Conservation (phyloP, 2,888 invertebrate species). For the Alcis repandata region DNA sequence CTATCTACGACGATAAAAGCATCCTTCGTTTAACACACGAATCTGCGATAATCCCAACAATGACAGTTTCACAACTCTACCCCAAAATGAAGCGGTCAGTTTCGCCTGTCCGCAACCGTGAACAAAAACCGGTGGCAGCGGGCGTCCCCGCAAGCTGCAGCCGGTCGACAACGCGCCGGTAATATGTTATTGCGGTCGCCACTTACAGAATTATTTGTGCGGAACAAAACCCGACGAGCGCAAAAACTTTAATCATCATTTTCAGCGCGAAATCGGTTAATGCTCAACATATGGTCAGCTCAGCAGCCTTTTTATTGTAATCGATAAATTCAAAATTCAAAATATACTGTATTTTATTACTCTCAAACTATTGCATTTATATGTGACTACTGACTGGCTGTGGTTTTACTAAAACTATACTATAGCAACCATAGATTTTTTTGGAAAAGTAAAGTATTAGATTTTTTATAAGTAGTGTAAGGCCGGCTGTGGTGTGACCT, state of each 20-base stretch:
- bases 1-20: neutral
- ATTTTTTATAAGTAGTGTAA: too few species aligned
- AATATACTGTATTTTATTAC: too few species aligned
- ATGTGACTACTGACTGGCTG: too few species aligned
- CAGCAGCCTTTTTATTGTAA: too few species aligned
- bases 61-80: conserved; percentile 28
- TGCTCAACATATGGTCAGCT: too few species aligned
- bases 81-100: conserved; percentile 40
- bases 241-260: neutral
- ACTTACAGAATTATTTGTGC: conserved; percentile 22
- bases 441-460: too few species aligned
- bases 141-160: conserved; percentile 73
- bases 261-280: too few species aligned
- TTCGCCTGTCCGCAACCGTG: conserved; percentile 38
- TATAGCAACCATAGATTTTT: too few species aligned
- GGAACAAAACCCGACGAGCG: neutral
- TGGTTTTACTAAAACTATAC: too few species aligned
- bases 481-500: too few species aligned
- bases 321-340: too few species aligned
- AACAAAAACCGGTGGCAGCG: conserved; percentile 72
- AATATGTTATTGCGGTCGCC: conserved; percentile 46
- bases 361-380: too few species aligned
- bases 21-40: neutral
- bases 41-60: neutral
- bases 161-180: conserved; percentile 53